Percentiles rank a stretch among this genome's conserved stretches.
Evolutionary conservation across 2,888 invertebrate genomes (phyloP).

Genomic region (Tetragnatha montana): DNA sequence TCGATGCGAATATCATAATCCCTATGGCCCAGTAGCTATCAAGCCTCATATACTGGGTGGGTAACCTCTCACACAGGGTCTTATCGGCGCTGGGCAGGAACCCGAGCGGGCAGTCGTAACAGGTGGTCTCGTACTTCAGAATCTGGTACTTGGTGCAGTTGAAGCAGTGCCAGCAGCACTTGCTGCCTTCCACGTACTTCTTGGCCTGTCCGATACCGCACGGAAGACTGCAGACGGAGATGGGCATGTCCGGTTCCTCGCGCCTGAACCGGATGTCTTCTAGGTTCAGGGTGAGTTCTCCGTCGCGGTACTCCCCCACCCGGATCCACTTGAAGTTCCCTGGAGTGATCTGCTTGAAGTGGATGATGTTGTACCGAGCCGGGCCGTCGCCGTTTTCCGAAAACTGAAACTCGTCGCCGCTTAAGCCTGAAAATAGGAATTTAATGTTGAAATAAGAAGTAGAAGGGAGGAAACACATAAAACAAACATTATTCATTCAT

Average conservation of each 20-base stretch:
- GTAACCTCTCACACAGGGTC: conserved; percentile 83
- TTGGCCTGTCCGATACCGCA: conserved; percentile 93
- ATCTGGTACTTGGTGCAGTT: conserved; percentile 92
- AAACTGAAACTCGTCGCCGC: conserved; percentile 92
- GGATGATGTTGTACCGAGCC: conserved; percentile 95
- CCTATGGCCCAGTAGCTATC: conserved; percentile 92
- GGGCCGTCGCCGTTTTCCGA: conserved; percentile 94
- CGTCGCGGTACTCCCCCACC: conserved; percentile 91
- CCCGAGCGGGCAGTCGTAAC: conserved; percentile 83
- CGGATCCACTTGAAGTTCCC: conserved; percentile 88
- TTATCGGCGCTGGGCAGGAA: conserved; percentile 69
- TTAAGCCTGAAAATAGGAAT: conserved; percentile 82
- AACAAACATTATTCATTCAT: neutral
- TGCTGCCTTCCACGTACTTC: conserved; percentile 93
- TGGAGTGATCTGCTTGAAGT: conserved; percentile 88
- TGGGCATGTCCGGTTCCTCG: conserved; percentile 79
- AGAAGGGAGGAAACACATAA: neutral
- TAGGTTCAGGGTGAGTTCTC: conserved; percentile 83
- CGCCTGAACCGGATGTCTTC: conserved; percentile 70
- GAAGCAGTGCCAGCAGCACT: conserved; percentile 96
- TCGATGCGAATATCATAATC: conserved; percentile 83
- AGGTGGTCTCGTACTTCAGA: conserved; percentile 87
- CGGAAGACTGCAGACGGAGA: conserved; percentile 92
- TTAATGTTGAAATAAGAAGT: neutral
- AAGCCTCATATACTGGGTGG: conserved; percentile 81